phyloP scores from a whole-genome alignment of 2,797 vertebrate genomes.

The Menidia menidia region DNA sequence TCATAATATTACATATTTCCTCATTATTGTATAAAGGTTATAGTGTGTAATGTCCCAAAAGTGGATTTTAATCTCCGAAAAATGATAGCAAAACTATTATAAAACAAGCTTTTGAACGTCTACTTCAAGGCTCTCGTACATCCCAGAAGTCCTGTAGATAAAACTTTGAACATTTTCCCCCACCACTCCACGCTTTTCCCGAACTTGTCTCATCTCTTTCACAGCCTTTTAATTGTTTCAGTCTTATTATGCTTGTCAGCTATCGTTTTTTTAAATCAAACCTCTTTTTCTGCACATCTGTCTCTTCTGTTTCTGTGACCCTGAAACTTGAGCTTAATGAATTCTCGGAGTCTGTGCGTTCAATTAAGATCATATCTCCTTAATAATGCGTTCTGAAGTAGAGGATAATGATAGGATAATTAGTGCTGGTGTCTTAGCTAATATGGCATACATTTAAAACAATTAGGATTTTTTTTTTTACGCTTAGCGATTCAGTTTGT shows the following conservation, averaged over 20 bases:
- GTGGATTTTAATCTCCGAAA: constrained; percentile 31
- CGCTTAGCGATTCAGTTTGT: too few species aligned
- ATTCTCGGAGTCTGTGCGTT: constrained; percentile 21
- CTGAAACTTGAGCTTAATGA: constrained; percentile 55
- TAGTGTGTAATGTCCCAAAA: not conserved
- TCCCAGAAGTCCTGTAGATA: constrained; percentile 19
- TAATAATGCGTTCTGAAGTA: constrained; percentile 36
- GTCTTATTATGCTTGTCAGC: constrained; percentile 41
- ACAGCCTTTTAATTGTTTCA: constrained; percentile 24
- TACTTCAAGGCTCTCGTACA: constrained; percentile 42
- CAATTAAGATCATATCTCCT: constrained; percentile 32
- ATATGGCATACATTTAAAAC: constrained; percentile 27
- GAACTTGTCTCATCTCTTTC: constrained; percentile 14
- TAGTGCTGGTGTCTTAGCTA: constrained; percentile 39
- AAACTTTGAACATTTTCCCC: not conserved
- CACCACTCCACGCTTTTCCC: not conserved
- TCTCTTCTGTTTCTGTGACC: constrained; percentile 40
- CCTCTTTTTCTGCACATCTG: constrained; percentile 35
- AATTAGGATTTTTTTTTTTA: constrained; percentile 6
- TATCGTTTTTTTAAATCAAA: constrained; percentile 44
- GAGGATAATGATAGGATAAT: constrained; percentile 55
- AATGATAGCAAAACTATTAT: constrained; percentile 31
- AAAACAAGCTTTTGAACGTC: constrained; percentile 43
- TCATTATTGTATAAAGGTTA: too few species aligned
- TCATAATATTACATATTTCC: too few species aligned